Evolutionary conservation across 2,113 vertebrate species (phyloP).

Genomic region (Trematocara stigmaticum): DNA sequence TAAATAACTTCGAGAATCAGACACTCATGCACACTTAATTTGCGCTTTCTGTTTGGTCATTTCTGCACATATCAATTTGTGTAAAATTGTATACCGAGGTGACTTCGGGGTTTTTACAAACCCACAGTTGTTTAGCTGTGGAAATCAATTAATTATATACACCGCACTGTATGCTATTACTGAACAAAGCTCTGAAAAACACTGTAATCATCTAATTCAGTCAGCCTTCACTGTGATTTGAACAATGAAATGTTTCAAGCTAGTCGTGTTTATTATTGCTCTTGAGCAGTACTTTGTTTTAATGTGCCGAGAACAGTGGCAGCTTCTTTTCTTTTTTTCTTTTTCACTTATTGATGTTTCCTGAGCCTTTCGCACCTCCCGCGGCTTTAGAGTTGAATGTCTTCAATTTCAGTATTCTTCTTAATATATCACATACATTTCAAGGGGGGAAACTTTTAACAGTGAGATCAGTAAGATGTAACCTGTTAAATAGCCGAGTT

Average conservation of each 20-base stretch:
- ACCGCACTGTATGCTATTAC: neutral
- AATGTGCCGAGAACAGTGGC: neutral
- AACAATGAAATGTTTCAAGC: neutral
- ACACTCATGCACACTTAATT: neutral
- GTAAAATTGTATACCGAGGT: neutral
- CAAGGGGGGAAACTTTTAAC: neutral
- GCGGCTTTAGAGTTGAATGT: neutral
- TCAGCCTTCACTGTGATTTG: neutral
- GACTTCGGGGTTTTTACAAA: neutral
- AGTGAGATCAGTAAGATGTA: neutral
- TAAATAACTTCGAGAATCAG: neutral
- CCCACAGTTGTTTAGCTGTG: neutral
- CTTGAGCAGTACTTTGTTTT: neutral
- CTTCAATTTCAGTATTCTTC: neutral
- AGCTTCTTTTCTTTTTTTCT: neutral
- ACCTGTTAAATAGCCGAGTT: neutral
- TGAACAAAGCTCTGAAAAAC: neutral
- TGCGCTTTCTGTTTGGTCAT: neutral
- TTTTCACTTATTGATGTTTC: slow-evolving; percentile 1
- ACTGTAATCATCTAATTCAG: neutral
- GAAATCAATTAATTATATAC: neutral
- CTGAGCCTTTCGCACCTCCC: neutral
- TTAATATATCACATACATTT: neutral
- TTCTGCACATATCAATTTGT: neutral
- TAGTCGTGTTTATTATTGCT: neutral